Conservation (phyloP, 2,113 vertebrate genomes). For the Phodopus roborovskii region DNA sequence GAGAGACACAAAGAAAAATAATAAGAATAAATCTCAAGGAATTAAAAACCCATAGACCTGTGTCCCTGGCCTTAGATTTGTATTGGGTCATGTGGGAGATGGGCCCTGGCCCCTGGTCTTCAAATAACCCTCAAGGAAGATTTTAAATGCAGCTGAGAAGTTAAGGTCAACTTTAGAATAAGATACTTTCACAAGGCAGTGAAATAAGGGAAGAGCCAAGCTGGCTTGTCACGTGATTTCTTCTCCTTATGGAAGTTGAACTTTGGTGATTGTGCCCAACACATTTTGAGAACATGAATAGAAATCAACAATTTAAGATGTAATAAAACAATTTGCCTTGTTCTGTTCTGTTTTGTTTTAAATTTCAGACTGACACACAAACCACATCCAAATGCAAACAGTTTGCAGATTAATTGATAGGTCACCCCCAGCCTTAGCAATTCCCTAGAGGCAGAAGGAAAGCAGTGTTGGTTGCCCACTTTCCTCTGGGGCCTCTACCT, state of each 20-base stretch:
- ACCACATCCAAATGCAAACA: slow-evolving; percentile 56
- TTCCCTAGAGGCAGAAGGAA: not conserved
- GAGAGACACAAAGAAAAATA: not conserved
- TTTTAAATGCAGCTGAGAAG: not conserved
- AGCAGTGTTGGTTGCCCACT: not conserved
- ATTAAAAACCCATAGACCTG: not conserved
- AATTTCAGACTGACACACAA: slow-evolving; percentile 48
- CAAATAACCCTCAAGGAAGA: not conserved
- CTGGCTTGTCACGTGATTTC: not conserved
- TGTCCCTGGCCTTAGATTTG: not conserved
- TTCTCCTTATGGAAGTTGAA: not conserved
- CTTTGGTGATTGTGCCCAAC: not conserved
- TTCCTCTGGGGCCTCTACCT: not conserved
- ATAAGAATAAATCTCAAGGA: not conserved
- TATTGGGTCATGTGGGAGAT: not conserved
- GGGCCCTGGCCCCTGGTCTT: not conserved
- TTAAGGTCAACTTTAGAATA: not conserved
- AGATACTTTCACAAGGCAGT: not conserved
- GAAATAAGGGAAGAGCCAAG: not conserved
- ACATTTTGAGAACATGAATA: slow-evolving; percentile 26
- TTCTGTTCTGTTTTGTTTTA: slow-evolving; percentile 50
- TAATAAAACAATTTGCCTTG: slow-evolving; percentile 45
- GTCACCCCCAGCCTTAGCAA: not conserved
- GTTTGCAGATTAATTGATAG: slow-evolving; percentile 41
- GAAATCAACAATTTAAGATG: slow-evolving; percentile 10